Evolutionary conservation across 2,888 invertebrate species (phyloP).

Genomic region (Hydropsyche betteni): DNA sequence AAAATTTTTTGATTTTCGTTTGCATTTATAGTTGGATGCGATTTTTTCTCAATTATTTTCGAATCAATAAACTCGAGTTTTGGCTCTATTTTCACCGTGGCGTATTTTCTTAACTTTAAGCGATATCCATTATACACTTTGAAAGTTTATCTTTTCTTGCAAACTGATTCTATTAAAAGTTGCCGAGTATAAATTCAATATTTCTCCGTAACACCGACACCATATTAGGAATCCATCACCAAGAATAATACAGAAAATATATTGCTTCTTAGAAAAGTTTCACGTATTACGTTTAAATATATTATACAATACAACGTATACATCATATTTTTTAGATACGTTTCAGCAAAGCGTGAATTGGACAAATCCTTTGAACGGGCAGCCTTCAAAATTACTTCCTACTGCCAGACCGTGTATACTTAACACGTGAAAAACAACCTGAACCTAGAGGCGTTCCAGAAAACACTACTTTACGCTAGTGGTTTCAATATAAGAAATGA

Average conservation of each 20-base stretch:
- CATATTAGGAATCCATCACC: constrained; percentile 29
- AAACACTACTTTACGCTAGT: constrained; percentile 8
- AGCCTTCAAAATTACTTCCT: constrained; percentile 24
- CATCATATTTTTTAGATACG: background rate
- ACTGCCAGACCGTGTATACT: constrained; percentile 17
- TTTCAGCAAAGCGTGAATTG: background rate
- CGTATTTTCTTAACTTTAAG: constrained; percentile 13
- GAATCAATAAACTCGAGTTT: background rate
- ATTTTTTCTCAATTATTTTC: constrained; percentile 1
- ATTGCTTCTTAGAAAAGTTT: constrained; percentile 17
- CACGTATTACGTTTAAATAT: background rate
- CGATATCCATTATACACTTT: constrained; percentile 25
- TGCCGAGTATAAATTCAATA: constrained; percentile 16
- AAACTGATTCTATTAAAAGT: constrained; percentile 32
- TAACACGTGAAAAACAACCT: constrained; percentile 27
- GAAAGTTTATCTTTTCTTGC: constrained; percentile 29
- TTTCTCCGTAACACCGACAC: constrained; percentile 12
- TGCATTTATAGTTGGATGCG: background rate
- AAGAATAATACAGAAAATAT: constrained; percentile 27
- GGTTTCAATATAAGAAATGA: constrained; percentile 13
- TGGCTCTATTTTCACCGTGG: constrained; percentile 1
- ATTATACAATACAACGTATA: background rate
- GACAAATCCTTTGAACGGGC: constrained; percentile 3
- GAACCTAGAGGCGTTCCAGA: background rate
- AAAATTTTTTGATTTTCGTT: too few species aligned